A percentile compares a stretch with the other conserved stretches of the same genome.
Conservation (phyloP, 2,888 invertebrate species). For the Synanthedon formicaeformis region DNA sequence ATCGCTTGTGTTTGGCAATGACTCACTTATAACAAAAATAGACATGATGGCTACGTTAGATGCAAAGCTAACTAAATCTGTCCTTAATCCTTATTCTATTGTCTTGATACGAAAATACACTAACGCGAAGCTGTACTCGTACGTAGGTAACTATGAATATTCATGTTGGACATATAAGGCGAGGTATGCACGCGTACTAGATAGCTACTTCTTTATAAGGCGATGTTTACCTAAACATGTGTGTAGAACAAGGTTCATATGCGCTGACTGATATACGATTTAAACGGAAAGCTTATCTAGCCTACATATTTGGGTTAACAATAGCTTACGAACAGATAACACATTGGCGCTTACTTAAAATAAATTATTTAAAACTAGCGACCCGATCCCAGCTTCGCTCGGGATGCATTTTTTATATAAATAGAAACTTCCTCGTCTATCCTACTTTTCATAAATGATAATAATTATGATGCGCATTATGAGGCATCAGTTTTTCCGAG, state of each 20-base stretch:
- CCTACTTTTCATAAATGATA: too few species aligned
- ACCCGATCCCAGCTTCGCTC: too few species aligned
- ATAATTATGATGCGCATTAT: too few species aligned
- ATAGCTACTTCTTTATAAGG: not conserved
- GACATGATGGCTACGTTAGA: not conserved
- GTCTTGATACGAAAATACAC: not conserved
- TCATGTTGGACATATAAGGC: not conserved
- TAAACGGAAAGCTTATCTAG: slow-evolving; percentile 32
- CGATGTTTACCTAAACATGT: not conserved
- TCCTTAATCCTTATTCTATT: not conserved
- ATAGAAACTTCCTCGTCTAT: too few species aligned
- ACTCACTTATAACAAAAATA: not conserved
- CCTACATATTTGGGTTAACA: slow-evolving; percentile 23
- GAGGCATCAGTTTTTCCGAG: too few species aligned
- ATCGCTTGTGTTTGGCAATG: not conserved
- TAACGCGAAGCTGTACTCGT: not conserved
- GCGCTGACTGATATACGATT: slow-evolving; percentile 22
- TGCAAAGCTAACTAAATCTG: not conserved
- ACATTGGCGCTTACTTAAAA: not conserved
- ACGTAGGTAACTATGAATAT: not conserved
- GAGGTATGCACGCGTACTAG: not conserved
- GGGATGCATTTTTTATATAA: too few species aligned
- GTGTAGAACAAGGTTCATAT: slow-evolving; percentile 17
- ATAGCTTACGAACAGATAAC: slow-evolving; percentile 4
- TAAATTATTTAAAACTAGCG: too few species aligned